Percentiles rank a stretch among this genome's conserved stretches.
Conservation (phyloP, 2,888 invertebrate genomes). For the Leistus spinibarbis region DNA sequence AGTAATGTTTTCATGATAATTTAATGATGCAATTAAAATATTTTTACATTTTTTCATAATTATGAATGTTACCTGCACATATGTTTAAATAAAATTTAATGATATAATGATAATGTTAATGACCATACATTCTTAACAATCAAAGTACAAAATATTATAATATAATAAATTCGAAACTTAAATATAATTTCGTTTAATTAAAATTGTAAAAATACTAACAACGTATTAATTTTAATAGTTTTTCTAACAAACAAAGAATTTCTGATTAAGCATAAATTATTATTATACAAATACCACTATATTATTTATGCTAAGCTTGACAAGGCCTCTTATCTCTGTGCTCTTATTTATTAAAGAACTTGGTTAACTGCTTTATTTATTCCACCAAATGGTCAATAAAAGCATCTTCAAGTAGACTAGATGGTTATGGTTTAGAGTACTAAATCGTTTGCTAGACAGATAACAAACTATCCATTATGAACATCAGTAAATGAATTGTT, state of each 20-base stretch:
- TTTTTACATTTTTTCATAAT: not conserved
- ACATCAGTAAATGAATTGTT: not conserved
- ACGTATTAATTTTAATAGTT: not conserved
- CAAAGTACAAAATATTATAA: not conserved
- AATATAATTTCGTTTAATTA: not conserved
- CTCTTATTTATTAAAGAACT: not conserved
- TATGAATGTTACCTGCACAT: not conserved
- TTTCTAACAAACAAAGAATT: not conserved
- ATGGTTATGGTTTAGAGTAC: not conserved
- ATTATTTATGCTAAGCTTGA: slow-evolving; percentile 5
- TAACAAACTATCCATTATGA: not conserved
- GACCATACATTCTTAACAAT: not conserved
- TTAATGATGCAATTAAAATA: not conserved
- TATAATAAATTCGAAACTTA: not conserved
- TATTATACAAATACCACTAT: slow-evolving; percentile 13
- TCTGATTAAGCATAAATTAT: slow-evolving; percentile 1
- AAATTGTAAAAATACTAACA: not conserved
- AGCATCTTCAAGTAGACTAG: slow-evolving; percentile 1
- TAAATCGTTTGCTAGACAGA: not conserved
- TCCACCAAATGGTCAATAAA: not conserved
- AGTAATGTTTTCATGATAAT: not conserved
- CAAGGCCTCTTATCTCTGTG: slow-evolving; percentile 10
- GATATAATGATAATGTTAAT: not conserved
- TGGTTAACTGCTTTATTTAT: not conserved
- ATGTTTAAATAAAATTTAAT: not conserved